A percentile compares a stretch with the other conserved stretches of the same genome.
Evolutionary conservation across 1,140 invertebrate species (phyloP).

Genomic region (Pristionchus pacificus): DNA sequence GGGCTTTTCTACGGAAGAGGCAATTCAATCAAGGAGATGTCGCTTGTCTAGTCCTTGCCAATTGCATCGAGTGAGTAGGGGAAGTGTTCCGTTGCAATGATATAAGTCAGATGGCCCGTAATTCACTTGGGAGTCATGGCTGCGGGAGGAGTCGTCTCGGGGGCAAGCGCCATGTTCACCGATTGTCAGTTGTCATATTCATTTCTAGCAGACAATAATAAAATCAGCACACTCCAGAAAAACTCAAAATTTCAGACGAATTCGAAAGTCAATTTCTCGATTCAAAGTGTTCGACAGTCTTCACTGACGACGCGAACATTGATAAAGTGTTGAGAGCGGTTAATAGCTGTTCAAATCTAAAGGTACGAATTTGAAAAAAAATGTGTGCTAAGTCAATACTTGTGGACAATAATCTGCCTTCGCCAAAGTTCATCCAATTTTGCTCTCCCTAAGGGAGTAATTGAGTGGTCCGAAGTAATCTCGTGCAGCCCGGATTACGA

Average conservation of each 20-base stretch:
- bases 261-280: constrained; percentile 69
- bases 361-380: constrained; percentile 36
- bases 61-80: constrained; percentile 67
- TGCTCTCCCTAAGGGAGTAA: background rate
- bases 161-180: constrained; percentile 77
- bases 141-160: constrained; percentile 70
- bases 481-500: background rate
- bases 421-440: background rate
- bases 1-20: constrained; percentile 30
- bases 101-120: constrained; percentile 62
- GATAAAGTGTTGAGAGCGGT: constrained; percentile 61
- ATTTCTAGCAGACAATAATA: too few relatives aligned
- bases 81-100: background rate
- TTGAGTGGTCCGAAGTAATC: constrained; percentile 5
- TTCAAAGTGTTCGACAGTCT: constrained; percentile 67
- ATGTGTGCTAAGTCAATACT: constrained; percentile 19
- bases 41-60: constrained; percentile 70
- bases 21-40: constrained; percentile 70
- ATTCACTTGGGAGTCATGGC: constrained; percentile 68
- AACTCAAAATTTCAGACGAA: constrained; percentile 66
- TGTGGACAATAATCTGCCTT: constrained; percentile 24
- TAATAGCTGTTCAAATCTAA: constrained; percentile 34
- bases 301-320: constrained; percentile 67
- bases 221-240: background rate
- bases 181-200: constrained; percentile 65